Percentiles rank a stretch among this genome's conserved stretches.
phyloP scores from a whole-genome alignment of 2,113 vertebrate species.

The Hassar affinis region DNA sequence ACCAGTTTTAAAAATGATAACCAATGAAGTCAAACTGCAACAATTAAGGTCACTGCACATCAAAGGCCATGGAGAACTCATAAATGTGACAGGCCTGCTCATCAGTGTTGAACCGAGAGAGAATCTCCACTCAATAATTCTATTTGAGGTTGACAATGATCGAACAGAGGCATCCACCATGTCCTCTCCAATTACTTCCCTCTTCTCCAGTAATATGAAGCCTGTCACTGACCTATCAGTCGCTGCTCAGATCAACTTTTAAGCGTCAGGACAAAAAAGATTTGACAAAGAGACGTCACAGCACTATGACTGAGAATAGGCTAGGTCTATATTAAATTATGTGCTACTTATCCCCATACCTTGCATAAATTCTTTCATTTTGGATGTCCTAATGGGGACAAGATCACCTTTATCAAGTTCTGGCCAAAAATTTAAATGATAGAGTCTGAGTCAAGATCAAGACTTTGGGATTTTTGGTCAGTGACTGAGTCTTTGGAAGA shows the following conservation, averaged over 20 bases:
- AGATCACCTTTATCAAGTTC: too few relatives aligned
- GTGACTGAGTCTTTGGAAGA: too few relatives aligned
- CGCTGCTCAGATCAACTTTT: slow-evolving; percentile 16
- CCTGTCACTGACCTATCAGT: slow-evolving; percentile 27
- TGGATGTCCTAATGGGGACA: background rate
- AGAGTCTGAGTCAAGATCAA: too few relatives aligned
- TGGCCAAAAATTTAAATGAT: too few relatives aligned
- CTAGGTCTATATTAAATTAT: background rate
- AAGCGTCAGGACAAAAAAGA: slow-evolving; percentile 3
- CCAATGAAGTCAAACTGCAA: slow-evolving; percentile 11
- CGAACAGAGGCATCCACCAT: slow-evolving; percentile 17
- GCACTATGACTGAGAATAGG: background rate
- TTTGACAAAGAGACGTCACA: background rate
- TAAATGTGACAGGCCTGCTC: slow-evolving; percentile 19
- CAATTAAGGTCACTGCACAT: slow-evolving; percentile 29
- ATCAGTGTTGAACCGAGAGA: slow-evolving; percentile 35
- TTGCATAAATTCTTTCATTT: background rate
- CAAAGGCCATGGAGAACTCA: slow-evolving; percentile 20
- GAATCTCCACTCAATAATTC: slow-evolving; percentile 37
- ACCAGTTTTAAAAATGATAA: background rate
- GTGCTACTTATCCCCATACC: background rate
- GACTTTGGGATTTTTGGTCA: too few relatives aligned
- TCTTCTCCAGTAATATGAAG: slow-evolving; percentile 28
- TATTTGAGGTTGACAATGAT: slow-evolving; percentile 48
- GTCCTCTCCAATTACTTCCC: slow-evolving; percentile 31